These are phyloP conservation scores for Andrena minutula DNA, from an alignment of 2,888 invertebrate species.

Conservation along the genomic window DNA sequence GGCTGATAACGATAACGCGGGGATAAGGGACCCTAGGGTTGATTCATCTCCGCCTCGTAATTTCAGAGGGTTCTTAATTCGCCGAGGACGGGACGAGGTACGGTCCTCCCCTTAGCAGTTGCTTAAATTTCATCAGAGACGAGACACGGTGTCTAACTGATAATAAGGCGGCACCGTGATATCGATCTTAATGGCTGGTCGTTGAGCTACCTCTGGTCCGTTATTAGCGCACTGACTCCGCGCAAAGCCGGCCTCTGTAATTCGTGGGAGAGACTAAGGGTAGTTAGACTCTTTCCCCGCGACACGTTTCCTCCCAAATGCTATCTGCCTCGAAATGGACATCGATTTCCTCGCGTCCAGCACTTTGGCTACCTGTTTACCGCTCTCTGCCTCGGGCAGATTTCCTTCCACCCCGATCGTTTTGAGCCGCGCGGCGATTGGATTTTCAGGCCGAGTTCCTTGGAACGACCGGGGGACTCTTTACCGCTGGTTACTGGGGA, in stretches of 20 bases:
- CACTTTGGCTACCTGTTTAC: conserved; percentile 7
- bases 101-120: conserved; percentile 11
- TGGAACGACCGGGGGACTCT: neutral
- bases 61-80: neutral
- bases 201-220: conserved; percentile 9
- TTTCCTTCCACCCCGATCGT: neutral
- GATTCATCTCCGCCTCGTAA: conserved; percentile 5
- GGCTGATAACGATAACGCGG: neutral
- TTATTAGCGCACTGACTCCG: conserved; percentile 1
- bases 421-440: conserved; percentile 32
- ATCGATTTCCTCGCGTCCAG: conserved; percentile 2
- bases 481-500: neutral
- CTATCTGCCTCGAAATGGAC: conserved; percentile 1
- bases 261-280: neutral
- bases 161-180: conserved; percentile 14
- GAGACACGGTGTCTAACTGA: conserved; percentile 12
- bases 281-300: conserved; percentile 14
- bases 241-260: conserved; percentile 11
- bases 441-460: conserved; percentile 26
- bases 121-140: conserved; percentile 21
- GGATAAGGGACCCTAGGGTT: neutral
- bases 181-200: conserved; percentile 34
- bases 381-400: neutral
- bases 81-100: neutral
- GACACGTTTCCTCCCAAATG: neutral